These are phyloP conservation scores for Distichodus sexfasciatus DNA, from an alignment of 2,797 vertebrate genomes.

Conservation along the genomic window DNA sequence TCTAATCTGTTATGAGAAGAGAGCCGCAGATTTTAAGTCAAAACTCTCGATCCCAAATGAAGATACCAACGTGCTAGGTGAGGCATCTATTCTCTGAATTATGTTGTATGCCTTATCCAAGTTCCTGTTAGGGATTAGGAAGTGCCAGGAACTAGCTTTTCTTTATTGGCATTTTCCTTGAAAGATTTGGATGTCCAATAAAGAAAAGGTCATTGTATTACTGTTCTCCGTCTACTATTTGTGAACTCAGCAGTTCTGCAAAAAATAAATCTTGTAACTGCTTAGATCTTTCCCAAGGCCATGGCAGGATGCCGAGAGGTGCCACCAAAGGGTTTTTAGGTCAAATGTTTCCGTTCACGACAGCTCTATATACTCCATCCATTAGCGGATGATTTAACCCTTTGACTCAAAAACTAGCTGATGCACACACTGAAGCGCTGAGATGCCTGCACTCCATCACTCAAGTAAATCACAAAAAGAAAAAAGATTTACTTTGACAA, in stretches of 20 bases:
- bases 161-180: neutral
- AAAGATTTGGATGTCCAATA: neutral
- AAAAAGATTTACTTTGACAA: neutral
- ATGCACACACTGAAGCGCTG: neutral
- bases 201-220: neutral
- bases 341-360: neutral
- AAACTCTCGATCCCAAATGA: no score
- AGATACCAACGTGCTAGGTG: no score
- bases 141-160: no score
- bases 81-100: no score
- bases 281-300: neutral
- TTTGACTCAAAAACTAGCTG: neutral
- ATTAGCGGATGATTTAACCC: slow-evolving; percentile 18
- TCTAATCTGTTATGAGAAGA: no score
- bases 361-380: neutral
- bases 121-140: no score
- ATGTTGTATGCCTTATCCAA: no score
- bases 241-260: neutral
- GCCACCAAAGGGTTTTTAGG: neutral
- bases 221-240: neutral
- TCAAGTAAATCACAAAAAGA: neutral
- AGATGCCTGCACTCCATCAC: neutral
- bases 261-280: neutral
- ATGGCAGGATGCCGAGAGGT: neutral
- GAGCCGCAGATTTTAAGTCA: no score